Base-by-base conservation (phyloP, 2,888 invertebrate genomes). In the Desoria tigrina region DNA sequence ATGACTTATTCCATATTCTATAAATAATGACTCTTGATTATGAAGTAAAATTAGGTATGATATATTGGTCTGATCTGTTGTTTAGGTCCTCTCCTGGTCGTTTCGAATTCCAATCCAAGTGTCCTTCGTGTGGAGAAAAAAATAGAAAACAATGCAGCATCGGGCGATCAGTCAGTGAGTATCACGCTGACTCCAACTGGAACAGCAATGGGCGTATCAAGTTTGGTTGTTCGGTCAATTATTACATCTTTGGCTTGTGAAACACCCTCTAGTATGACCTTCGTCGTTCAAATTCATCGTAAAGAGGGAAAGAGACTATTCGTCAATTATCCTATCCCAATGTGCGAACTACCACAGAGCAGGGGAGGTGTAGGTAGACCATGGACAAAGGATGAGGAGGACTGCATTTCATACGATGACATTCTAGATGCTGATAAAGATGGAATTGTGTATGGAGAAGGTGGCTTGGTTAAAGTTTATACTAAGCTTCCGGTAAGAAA, bases 61-160 rank as follows among this genome's bases (percentile, higher is more conserved):
- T n/a, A n/a, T n/a, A n/a, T n/a, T n/a, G n/a, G n/a, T n/a, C n/a
- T n/a, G n/a, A n/a, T n/a, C n/a, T n/a, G n/a, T n/a, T n/a, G n/a
- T n/a, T n/a, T 65, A 14, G 37, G 71, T 26, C 71, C 69, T 0
- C 37, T 72, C 9, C 23, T 72, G 0, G 61, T 63, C 3, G 27
- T 69, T 1, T 65, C 71, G 1, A 72, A 72, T 39, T 65, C 71
- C 11, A 68, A 72, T 27, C 67, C 71, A 16, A 53, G 55, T 6
- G 21, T 72, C 16, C 32, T 72, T 2, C 39, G 23, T 2, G 61
- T 72, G 14, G 59, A 69, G 4, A 62, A 54, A 23, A 53, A 26
- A 0, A 39, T 61, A 11, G 50, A 28, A 16, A 16, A 9, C 6
- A 42, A 58, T 23, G 7, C 57, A 0, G 26, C 21, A 11, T 56